phyloP scores from a whole-genome alignment of 2,888 invertebrate species.

The Agapetus fuscipes region DNA sequence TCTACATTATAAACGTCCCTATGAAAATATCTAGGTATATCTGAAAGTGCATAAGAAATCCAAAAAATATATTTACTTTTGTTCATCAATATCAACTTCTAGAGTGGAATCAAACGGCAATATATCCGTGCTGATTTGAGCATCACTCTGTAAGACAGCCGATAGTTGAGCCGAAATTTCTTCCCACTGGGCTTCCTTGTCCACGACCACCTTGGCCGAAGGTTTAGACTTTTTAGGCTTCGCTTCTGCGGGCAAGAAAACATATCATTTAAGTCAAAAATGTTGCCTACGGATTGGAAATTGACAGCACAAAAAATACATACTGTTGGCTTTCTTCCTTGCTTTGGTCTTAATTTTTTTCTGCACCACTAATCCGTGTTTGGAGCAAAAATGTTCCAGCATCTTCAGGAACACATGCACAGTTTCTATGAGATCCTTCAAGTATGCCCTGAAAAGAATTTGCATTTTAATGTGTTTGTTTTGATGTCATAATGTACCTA shows the following conservation, averaged over 20 bases:
- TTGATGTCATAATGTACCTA: too few relatives aligned
- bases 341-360: conserved; percentile 45
- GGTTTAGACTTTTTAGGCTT: conserved; percentile 24
- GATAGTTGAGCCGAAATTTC: conserved; percentile 52
- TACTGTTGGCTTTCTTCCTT: too few relatives aligned
- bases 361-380: conserved; percentile 58
- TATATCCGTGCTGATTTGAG: conserved; percentile 50
- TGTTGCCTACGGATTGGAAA: too few relatives aligned
- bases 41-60: too few relatives aligned
- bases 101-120: conserved; percentile 82
- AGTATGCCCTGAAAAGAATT: conserved; percentile 55
- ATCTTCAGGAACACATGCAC: conserved; percentile 86
- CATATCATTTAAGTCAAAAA: too few relatives aligned
- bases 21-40: too few relatives aligned
- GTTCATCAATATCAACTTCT: conserved; percentile 76
- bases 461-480: conserved; percentile 1
- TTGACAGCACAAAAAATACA: too few relatives aligned
- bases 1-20: too few relatives aligned
- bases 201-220: conserved; percentile 24
- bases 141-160: conserved; percentile 45
- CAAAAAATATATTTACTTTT: conserved; percentile 68
- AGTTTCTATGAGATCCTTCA: conserved; percentile 82
- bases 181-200: conserved; percentile 47
- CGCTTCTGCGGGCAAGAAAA: conserved; percentile 20
- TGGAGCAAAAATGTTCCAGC: conserved; percentile 65